Evolutionary conservation across 1,140 invertebrate genomes (phyloP), one percentile per base, ranked within the genome.

Genomic region (Macrocentrus cingulum): DNA sequence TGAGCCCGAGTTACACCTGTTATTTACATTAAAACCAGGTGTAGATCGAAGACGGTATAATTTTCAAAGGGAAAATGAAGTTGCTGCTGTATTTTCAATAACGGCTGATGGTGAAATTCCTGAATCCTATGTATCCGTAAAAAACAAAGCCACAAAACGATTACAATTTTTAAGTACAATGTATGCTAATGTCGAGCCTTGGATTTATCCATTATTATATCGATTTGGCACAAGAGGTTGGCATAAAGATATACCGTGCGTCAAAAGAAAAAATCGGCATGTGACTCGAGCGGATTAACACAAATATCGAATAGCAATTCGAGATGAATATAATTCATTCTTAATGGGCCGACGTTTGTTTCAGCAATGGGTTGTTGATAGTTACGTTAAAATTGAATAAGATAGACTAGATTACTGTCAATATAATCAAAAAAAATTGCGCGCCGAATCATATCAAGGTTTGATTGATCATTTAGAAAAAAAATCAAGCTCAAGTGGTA

Each of bases 111-210:
- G 36, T 5, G 22, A 42, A 22, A 42, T 41, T 15, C 51, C 36
- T 1, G 19, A 53, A 22, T 23, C 20, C 0, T 25, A 23, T 41
- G 20, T 42, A 15, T 65, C 23, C 8, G 53, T 66, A 52, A 15
- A 36, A 51, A 48, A 44, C 41, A 23, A 16, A 11, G 25, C 2
- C 3, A 53, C 36, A 23, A 29, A 41, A 19, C 9, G 42, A 42
- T 23, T 41, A 22, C 7, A 41, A 23, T 53, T 22, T 23, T 19
- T 53, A 6, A 42, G 18, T 13, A 41, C 7, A 5, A 53, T 53
- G 1, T 36, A 42, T 53, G 13, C n/a, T 7, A 41, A 37, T 29
- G 9, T 29, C 9, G 25, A 29, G 9, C 25, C 25, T 5, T 29
- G 25, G 25, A 29, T 29, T 29, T 37, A 52, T 22, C 34, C 2